Evolutionary conservation across 2,797 vertebrate species (phyloP).

Genomic region (Ambastaia sidthimunki): DNA sequence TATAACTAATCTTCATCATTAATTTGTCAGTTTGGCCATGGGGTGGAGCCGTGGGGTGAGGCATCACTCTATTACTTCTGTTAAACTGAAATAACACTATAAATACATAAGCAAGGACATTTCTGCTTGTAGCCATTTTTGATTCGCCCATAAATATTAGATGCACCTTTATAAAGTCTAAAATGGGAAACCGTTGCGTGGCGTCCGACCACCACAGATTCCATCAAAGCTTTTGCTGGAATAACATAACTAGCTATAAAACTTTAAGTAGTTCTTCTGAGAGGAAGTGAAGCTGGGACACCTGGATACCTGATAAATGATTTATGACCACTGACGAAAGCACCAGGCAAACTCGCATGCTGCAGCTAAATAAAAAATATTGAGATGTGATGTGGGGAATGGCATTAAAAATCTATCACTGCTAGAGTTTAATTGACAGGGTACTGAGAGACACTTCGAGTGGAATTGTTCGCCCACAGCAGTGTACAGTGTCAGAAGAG

Average conservation of each 20-base stretch:
- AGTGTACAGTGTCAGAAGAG: background rate
- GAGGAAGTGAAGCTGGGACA: slow-evolving; percentile 56
- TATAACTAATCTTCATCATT: slow-evolving; percentile 49
- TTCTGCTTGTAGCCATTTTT: slow-evolving; percentile 66
- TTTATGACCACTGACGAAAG: slow-evolving; percentile 44
- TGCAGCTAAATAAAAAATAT: slow-evolving; percentile 22
- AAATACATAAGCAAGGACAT: slow-evolving; percentile 71
- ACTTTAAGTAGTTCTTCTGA: slow-evolving; percentile 67
- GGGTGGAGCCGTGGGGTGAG: background rate
- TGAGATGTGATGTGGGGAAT: slow-evolving; percentile 11
- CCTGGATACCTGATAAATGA: slow-evolving; percentile 58
- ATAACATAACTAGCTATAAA: slow-evolving; percentile 72
- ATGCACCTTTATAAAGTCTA: slow-evolving; percentile 62
- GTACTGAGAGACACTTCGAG: background rate
- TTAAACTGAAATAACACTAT: slow-evolving; percentile 46
- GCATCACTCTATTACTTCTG: slow-evolving; percentile 17
- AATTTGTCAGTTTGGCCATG: slow-evolving; percentile 35
- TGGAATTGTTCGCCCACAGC: background rate
- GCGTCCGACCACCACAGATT: slow-evolving; percentile 64
- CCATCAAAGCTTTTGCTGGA: slow-evolving; percentile 71
- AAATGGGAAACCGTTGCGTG: slow-evolving; percentile 59
- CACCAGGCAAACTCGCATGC: slow-evolving; percentile 15
- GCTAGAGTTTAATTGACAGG: background rate
- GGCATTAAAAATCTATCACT: background rate
- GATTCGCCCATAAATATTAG: slow-evolving; percentile 79